These are phyloP conservation scores for Ooceraea biroi DNA, from an alignment of 1,140 invertebrate species.

Conservation along the genomic window DNA sequence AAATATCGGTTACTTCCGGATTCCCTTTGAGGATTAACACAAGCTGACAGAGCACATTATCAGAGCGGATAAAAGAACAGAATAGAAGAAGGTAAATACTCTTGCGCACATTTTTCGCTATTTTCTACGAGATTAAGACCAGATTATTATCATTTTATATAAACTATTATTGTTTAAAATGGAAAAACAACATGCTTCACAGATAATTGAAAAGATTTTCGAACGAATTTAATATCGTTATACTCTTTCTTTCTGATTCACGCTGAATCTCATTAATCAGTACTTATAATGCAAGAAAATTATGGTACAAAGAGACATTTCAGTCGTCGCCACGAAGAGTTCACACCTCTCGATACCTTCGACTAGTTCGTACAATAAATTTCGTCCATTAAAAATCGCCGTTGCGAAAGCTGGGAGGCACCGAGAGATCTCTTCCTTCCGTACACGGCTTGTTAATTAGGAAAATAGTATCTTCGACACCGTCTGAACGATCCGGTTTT, in stretches of 20 bases:
- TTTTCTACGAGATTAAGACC: slow-evolving; percentile 21
- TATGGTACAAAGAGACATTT: slow-evolving; percentile 42
- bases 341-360: slow-evolving; percentile 38
- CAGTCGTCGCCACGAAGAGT: slow-evolving; percentile 56
- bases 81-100: slow-evolving; percentile 22
- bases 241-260: neutral
- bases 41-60: slow-evolving; percentile 20
- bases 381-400: slow-evolving; percentile 49
- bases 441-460: slow-evolving; percentile 34
- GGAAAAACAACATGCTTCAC: neutral
- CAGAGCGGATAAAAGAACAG: slow-evolving; percentile 38
- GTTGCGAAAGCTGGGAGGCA: slow-evolving; percentile 12
- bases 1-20: slow-evolving; percentile 48
- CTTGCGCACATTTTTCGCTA: slow-evolving; percentile 4
- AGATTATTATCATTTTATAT: neutral
- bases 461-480: slow-evolving; percentile 53
- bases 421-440: neutral
- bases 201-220: slow-evolving; percentile 26
- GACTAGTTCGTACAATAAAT: slow-evolving; percentile 52
- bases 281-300: neutral
- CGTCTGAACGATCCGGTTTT: slow-evolving; percentile 34
- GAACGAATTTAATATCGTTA: slow-evolving; percentile 1
- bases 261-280: no score
- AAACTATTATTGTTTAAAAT: slow-evolving; percentile 24
- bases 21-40: slow-evolving; percentile 27